Percentiles rank a stretch among this genome's conserved stretches.
Evolutionary conservation across 2,888 invertebrate species (phyloP).

Genomic region (Polylopha cassiicola): DNA sequence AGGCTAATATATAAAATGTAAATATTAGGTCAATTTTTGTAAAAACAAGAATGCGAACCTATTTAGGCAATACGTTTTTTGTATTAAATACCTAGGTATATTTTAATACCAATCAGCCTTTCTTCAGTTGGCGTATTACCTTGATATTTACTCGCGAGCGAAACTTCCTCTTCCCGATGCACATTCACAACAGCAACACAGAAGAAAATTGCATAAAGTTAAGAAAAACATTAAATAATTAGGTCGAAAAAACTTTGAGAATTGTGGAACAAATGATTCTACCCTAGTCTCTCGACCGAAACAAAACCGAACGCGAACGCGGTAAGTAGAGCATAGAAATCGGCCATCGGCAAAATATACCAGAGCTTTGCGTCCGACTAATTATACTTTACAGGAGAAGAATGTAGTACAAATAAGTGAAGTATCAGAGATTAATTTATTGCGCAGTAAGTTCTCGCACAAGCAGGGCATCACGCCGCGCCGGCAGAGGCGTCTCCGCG

Average conservation of each 20-base stretch:
- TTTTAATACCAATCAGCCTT: too few species aligned
- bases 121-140: constrained; percentile 40
- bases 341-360: constrained; percentile 46
- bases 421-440: constrained; percentile 32
- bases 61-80: too few species aligned
- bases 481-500: too few species aligned
- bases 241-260: constrained; percentile 23
- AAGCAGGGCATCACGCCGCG: constrained; percentile 62
- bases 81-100: too few species aligned
- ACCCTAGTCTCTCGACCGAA: constrained; percentile 34
- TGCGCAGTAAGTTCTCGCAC: constrained; percentile 41
- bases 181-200: neutral
- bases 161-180: constrained; percentile 58
- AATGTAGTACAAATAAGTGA: constrained; percentile 27
- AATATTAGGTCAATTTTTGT: too few species aligned
- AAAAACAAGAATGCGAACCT: too few species aligned
- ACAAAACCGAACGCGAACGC: constrained; percentile 41
- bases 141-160: constrained; percentile 62
- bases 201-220: too few species aligned
- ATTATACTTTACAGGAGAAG: constrained; percentile 35
- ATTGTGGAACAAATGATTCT: constrained; percentile 24
- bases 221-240: constrained; percentile 21
- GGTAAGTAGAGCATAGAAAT: constrained; percentile 55
- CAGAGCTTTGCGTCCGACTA: constrained; percentile 36
- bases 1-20: too few species aligned